phyloP scores from a whole-genome alignment of 2,113 vertebrate species.

The Nannospalax galili region DNA sequence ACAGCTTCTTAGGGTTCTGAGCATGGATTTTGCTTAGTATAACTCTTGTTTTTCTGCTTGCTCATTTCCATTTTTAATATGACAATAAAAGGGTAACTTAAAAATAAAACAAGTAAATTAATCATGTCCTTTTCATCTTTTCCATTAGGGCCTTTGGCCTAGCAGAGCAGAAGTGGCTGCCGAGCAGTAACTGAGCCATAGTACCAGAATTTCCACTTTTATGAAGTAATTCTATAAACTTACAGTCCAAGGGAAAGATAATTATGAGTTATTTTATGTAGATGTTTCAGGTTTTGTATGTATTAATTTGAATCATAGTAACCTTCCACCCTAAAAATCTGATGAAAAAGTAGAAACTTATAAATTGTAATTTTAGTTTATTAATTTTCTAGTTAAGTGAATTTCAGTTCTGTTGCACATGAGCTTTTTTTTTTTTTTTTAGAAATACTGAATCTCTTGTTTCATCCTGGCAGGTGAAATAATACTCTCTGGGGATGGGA shows the following conservation, averaged over 20 bases:
- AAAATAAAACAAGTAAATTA: not conserved
- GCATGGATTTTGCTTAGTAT: not conserved
- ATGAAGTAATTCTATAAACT: not conserved
- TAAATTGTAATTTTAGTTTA: not conserved
- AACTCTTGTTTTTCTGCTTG: not conserved
- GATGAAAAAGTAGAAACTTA: not conserved
- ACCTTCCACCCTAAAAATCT: not conserved
- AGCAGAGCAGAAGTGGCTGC: not conserved
- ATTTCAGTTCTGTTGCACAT: not conserved
- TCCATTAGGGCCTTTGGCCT: not conserved
- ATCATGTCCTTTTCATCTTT: not conserved
- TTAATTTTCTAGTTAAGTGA: not conserved
- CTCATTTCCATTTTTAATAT: not conserved
- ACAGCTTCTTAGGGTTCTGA: not conserved
- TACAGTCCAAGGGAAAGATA: conserved; percentile 16
- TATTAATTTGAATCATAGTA: not conserved
- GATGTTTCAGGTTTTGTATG: not conserved
- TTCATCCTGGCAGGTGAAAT: not conserved
- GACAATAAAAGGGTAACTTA: not conserved
- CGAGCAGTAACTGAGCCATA: not conserved
- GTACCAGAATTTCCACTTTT: not conserved
- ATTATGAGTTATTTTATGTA: not conserved
- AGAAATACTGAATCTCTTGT: not conserved
- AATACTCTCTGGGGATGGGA: not conserved
- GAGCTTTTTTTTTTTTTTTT: not conserved